These are phyloP conservation scores for Crossocerus cetratus DNA, from an alignment of 2,888 invertebrate genomes.

Conservation along the genomic window DNA sequence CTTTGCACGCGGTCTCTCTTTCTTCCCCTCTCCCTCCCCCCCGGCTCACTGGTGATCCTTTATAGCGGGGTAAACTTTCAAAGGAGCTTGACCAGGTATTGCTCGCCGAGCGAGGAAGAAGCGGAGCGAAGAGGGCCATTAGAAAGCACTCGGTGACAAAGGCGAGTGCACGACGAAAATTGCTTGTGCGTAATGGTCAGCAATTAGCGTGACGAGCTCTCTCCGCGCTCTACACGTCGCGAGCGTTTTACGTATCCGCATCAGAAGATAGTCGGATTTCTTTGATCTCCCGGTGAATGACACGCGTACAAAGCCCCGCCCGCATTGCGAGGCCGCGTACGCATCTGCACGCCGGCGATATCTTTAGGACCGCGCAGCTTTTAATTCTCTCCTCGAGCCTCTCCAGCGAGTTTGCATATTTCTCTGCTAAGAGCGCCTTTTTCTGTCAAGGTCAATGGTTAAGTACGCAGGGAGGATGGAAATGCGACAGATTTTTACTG, in stretches of 20 bases:
- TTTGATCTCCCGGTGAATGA: constrained; percentile 56
- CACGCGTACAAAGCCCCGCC: constrained; percentile 19
- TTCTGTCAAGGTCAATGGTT: no score
- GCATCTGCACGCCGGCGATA: not conserved
- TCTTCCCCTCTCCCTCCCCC: not conserved
- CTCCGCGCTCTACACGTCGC: constrained; percentile 38
- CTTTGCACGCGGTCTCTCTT: constrained; percentile 42
- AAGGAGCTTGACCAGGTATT: constrained; percentile 41
- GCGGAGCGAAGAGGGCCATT: constrained; percentile 26
- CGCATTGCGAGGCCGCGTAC: not conserved
- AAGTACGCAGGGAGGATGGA: no score
- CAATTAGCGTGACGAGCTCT: constrained; percentile 65
- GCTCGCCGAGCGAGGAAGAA: constrained; percentile 24
- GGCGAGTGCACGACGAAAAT: constrained; percentile 58
- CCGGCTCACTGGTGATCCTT: no score
- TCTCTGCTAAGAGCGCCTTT: no score
- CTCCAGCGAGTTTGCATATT: no score
- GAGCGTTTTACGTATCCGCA: constrained; percentile 53
- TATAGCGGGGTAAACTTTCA: constrained; percentile 25
- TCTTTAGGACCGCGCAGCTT: not conserved
- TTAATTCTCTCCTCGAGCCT: not conserved
- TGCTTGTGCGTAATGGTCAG: constrained; percentile 61
- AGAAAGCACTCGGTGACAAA: constrained; percentile 42
- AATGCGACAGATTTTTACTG: no score
- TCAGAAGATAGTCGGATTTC: constrained; percentile 54